These are phyloP conservation scores for Taphrorychus bicolor DNA, from an alignment of 2,888 invertebrate species.

Conservation along the genomic window DNA sequence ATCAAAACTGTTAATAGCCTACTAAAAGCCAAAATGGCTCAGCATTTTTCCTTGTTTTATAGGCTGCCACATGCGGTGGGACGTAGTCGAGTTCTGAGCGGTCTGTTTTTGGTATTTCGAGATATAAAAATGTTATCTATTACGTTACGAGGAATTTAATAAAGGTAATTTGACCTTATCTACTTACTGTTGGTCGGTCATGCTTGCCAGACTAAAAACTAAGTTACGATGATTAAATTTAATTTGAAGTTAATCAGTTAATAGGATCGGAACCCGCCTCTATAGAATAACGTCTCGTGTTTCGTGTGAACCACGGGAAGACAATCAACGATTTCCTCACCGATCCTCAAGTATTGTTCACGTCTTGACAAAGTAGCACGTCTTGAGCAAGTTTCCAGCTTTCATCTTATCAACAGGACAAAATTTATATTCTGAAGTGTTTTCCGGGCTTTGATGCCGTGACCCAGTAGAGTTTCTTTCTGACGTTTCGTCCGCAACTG, in stretches of 20 bases:
- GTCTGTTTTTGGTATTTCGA: slow-evolving; percentile 12
- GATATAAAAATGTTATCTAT: neutral
- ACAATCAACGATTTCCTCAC: too few species aligned
- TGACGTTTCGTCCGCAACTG: too few species aligned
- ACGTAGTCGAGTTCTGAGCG: slow-evolving; percentile 4
- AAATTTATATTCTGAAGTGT: too few species aligned
- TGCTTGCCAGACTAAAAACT: neutral
- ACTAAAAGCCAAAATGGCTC: slow-evolving; percentile 47
- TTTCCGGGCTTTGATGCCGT: too few species aligned
- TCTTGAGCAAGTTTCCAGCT: too few species aligned
- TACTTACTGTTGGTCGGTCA: neutral
- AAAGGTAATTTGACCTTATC: slow-evolving; percentile 6
- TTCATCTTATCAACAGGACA: too few species aligned
- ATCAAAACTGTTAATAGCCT: slow-evolving; percentile 41
- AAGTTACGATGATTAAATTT: neutral
- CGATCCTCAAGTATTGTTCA: too few species aligned
- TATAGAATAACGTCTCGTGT: neutral
- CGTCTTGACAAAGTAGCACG: too few species aligned
- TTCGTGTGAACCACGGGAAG: too few species aligned
- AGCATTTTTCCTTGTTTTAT: slow-evolving; percentile 40
- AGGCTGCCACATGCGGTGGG: slow-evolving; percentile 28
- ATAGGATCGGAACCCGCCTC: neutral
- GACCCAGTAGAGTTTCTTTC: too few species aligned
- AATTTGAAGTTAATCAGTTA: neutral
- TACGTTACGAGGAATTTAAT: slow-evolving; percentile 3